A percentile compares a stretch with the other conserved stretches of the same genome.
These are phyloP conservation scores for Gasterosteus nipponicus DNA, from an alignment of 2,113 vertebrate genomes.

Conservation along the genomic window DNA sequence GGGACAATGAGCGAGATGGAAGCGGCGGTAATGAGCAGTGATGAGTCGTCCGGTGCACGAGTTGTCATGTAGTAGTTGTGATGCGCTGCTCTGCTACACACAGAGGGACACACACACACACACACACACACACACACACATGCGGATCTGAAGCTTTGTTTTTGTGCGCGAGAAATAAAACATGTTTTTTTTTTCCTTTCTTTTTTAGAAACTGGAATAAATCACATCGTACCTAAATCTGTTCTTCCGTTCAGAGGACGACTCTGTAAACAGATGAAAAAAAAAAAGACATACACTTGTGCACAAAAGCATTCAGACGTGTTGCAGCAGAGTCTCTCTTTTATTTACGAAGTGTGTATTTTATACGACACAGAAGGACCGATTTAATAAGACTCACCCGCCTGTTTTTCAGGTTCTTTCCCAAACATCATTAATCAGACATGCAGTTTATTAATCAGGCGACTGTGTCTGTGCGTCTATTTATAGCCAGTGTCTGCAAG, in stretches of 20 bases:
- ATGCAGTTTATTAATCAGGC: not conserved
- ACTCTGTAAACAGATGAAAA: not conserved
- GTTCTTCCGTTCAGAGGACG: not conserved
- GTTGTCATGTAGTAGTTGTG: not conserved
- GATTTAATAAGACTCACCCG: not conserved
- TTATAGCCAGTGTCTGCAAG: not conserved
- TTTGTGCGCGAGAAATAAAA: not conserved
- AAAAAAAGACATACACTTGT: too few species aligned
- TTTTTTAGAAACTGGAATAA: not conserved
- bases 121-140: not conserved
- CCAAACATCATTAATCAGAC: not conserved
- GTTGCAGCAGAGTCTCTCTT: not conserved
- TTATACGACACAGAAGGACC: not conserved
- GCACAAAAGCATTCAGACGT: not conserved
- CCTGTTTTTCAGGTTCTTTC: not conserved
- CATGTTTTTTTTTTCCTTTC: too few species aligned
- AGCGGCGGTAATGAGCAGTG: not conserved
- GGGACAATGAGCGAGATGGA: not conserved
- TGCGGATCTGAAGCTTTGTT: conserved; percentile 4
- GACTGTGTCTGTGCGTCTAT: not conserved
- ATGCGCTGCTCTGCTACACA: conserved; percentile 1
- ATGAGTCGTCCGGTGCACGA: too few species aligned
- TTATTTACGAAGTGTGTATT: too few species aligned
- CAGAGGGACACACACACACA: not conserved
- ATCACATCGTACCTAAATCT: not conserved